A percentile compares a stretch with the other conserved stretches of the same genome.
Conservation (phyloP, 1,140 invertebrate genomes). For the Drosophila hydei region DNA sequence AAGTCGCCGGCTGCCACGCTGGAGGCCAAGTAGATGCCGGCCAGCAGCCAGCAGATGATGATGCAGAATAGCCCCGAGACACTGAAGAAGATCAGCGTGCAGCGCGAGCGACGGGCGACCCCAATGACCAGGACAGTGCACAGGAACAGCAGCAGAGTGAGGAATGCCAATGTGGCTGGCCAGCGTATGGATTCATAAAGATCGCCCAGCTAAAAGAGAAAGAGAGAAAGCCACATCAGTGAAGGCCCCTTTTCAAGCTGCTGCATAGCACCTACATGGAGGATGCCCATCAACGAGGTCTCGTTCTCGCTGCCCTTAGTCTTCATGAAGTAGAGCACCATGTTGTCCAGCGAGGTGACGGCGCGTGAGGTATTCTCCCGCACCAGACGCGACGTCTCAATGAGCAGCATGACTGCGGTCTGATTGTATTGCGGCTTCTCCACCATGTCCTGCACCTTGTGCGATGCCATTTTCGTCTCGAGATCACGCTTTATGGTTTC, state of each 20-base stretch:
- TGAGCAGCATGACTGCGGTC: slow-evolving; percentile 87
- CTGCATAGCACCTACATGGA: slow-evolving; percentile 84
- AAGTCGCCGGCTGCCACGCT: slow-evolving; percentile 90
- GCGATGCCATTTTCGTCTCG: slow-evolving; percentile 82
- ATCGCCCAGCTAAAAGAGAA: slow-evolving; percentile 81
- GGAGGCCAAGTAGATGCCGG: slow-evolving; percentile 89
- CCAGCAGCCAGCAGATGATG: slow-evolving; percentile 91
- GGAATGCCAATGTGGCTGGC: slow-evolving; percentile 91
- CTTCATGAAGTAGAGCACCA: slow-evolving; percentile 89
- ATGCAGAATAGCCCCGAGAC: slow-evolving; percentile 92
- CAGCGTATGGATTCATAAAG: slow-evolving; percentile 88
- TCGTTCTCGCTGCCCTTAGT: slow-evolving; percentile 87
- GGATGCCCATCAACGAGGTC: slow-evolving; percentile 87
- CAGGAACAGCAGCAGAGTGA: slow-evolving; percentile 90
- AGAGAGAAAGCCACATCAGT: not conserved
- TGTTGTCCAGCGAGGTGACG: slow-evolving; percentile 84
- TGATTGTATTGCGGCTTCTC: slow-evolving; percentile 90
- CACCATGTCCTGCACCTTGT: slow-evolving; percentile 88
- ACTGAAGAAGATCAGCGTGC: slow-evolving; percentile 91
- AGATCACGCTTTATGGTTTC: slow-evolving; percentile 81
- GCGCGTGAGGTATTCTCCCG: slow-evolving; percentile 89
- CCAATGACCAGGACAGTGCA: slow-evolving; percentile 93
- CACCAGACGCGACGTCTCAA: slow-evolving; percentile 87
- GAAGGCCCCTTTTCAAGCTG: not conserved
- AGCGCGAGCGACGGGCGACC: slow-evolving; percentile 91